phyloP scores from a whole-genome alignment of 2,113 vertebrate species.

The Lucifuga dentata region DNA sequence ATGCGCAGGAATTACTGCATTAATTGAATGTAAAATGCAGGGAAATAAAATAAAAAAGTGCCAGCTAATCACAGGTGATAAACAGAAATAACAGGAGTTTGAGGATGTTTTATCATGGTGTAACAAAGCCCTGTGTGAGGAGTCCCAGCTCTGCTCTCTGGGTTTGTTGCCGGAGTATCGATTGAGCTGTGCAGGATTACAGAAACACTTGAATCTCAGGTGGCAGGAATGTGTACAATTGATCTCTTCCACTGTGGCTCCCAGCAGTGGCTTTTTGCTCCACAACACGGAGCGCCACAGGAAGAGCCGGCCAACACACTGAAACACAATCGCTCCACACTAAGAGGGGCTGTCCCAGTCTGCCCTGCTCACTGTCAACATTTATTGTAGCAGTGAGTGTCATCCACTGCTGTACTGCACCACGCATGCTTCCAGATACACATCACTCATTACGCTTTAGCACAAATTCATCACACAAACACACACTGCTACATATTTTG shows the following conservation, averaged over 20 bases:
- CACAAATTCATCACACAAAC: conserved; percentile 2
- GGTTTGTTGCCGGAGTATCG: conserved; percentile 81
- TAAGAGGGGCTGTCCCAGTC: conserved; percentile 62
- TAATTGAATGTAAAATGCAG: neutral
- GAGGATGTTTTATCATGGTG: conserved; percentile 59
- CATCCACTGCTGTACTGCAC: conserved; percentile 16
- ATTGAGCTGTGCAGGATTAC: conserved; percentile 88
- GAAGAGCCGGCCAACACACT: conserved; percentile 63
- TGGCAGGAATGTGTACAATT: conserved; percentile 88
- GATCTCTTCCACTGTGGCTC: conserved; percentile 83
- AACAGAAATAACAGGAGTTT: conserved; percentile 32
- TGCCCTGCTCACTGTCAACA: conserved; percentile 74
- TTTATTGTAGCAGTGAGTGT: conserved; percentile 64
- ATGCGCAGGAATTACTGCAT: neutral
- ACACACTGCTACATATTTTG: conserved; percentile 77
- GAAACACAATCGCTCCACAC: conserved; percentile 69
- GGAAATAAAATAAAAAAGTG: neutral
- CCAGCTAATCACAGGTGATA: conserved; percentile 7
- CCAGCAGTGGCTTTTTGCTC: conserved; percentile 79
- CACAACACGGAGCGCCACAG: conserved; percentile 74
- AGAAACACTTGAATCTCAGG: conserved; percentile 88
- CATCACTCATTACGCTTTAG: neutral
- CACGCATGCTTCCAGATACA: conserved; percentile 11
- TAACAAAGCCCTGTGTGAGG: conserved; percentile 72
- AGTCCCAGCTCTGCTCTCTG: conserved; percentile 66